Conservation (phyloP, 2,797 vertebrate species). For the Antrozous pallidus region DNA sequence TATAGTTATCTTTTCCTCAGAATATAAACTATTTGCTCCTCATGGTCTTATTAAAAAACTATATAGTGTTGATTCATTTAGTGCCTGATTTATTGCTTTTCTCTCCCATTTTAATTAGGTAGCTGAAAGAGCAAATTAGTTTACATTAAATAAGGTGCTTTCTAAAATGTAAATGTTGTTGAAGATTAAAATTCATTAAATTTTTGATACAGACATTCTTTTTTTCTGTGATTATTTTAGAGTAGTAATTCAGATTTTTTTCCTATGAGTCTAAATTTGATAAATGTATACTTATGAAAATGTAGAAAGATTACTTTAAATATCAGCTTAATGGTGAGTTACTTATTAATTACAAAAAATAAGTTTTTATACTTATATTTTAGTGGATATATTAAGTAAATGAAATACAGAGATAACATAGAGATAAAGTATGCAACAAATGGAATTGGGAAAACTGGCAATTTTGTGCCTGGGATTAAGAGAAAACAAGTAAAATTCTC, state of each 20-base stretch:
- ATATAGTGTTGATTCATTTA: neutral
- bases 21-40: slow-evolving; percentile 1
- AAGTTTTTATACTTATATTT: neutral
- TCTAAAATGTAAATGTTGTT: slow-evolving; percentile 40
- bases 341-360: slow-evolving; percentile 4
- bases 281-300: slow-evolving; percentile 10
- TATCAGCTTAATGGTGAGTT: neutral
- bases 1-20: neutral
- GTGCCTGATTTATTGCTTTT: neutral
- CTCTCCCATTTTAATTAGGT: neutral
- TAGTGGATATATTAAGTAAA: slow-evolving; percentile 20
- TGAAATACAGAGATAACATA: neutral
- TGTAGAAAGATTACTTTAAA: slow-evolving; percentile 24
- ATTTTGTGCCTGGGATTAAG: neutral
- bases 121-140: slow-evolving; percentile 3
- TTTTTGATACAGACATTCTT: neutral
- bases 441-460: neutral
- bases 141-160: slow-evolving; percentile 19
- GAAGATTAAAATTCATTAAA: slow-evolving; percentile 4
- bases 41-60: neutral
- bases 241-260: neutral
- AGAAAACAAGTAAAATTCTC: slow-evolving; percentile 32
- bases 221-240: neutral
- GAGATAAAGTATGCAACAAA: slow-evolving; percentile 19
- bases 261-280: neutral